Percentiles rank a stretch among this genome's conserved stretches.
Evolutionary conservation across 2,113 vertebrate genomes (phyloP).

Genomic region (Ctenomys sociabilis): DNA sequence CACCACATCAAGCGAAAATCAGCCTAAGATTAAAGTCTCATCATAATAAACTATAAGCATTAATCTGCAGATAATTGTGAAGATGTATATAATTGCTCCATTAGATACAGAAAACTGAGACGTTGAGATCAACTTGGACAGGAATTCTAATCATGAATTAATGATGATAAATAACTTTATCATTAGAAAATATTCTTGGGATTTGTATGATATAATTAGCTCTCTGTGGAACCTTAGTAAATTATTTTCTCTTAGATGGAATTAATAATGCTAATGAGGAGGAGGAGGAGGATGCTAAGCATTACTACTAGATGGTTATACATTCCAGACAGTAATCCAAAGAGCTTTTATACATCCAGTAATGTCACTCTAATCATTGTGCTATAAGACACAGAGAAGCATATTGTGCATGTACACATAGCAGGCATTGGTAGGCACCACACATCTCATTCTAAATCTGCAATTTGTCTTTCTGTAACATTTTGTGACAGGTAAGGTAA

Average conservation of each 20-base stretch:
- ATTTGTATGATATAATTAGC: background rate
- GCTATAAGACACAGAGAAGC: background rate
- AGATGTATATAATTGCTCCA: background rate
- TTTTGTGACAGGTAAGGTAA: background rate
- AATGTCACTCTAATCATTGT: background rate
- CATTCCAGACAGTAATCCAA: background rate
- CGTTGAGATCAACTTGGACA: background rate
- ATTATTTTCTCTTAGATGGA: background rate
- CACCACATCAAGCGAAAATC: background rate
- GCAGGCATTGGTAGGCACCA: background rate
- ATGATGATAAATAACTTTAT: background rate
- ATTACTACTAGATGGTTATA: background rate
- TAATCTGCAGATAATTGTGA: background rate
- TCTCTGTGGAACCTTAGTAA: background rate
- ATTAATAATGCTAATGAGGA: background rate
- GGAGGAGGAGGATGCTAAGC: background rate
- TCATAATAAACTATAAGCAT: background rate
- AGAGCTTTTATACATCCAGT: background rate
- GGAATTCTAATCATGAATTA: background rate
- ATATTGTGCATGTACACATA: background rate
- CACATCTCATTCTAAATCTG: background rate
- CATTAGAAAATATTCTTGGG: background rate
- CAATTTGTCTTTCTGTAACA: background rate
- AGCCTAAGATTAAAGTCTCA: background rate
- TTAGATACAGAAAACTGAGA: background rate